Base-by-base conservation (phyloP, 1,140 invertebrate species). In the Oncopeltus fasciatus region DNA sequence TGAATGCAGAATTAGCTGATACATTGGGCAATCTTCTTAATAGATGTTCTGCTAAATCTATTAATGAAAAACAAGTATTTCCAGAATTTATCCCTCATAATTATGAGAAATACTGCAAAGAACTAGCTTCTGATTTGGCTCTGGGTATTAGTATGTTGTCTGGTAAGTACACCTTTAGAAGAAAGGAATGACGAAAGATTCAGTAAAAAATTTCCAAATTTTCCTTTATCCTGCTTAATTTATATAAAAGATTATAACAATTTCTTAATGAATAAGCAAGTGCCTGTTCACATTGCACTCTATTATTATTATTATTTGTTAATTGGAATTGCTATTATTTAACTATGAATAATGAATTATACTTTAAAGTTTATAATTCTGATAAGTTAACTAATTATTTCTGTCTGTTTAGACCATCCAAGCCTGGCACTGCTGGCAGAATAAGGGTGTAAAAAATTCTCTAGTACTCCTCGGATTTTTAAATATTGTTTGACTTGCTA, bases 1-100 rank as follows among this genome's bases (percentile, higher is more conserved):
- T 95, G 14, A 99, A 98, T 78, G 78, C 86, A 2, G 94, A 98
- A 72, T 74, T 99, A 49, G 92, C 92, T 2, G 88, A 97, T 72
- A 93, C 88, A 3, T 73, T 97, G 1, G 95, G 94, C 24, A 98
- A 98, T 78, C 76, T 98, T 33, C 76, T 96, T 21, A 88, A 80
- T 67, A 80, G 95, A 53, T 87, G 84, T 70, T 84, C 83, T 65
- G 84, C 86, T 29, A 77, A 77, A 65, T 72, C 81, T 26, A 73
- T 98, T 27, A 98, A 98, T 81, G 84, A 85, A 20, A 69, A 76
- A 14, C 82, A 84, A 72, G 76, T 82, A 67, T 86, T 90, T 72
- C 90, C 90, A 1, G 62, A 72, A 60, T 75, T 84, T 46, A 72
- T 80, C 65, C 60, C 64, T 24, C 69, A 70, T 67, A 76, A 74